Evolutionary conservation across 2,888 invertebrate species (phyloP).

Genomic region (Drosophila gaucha): DNA sequence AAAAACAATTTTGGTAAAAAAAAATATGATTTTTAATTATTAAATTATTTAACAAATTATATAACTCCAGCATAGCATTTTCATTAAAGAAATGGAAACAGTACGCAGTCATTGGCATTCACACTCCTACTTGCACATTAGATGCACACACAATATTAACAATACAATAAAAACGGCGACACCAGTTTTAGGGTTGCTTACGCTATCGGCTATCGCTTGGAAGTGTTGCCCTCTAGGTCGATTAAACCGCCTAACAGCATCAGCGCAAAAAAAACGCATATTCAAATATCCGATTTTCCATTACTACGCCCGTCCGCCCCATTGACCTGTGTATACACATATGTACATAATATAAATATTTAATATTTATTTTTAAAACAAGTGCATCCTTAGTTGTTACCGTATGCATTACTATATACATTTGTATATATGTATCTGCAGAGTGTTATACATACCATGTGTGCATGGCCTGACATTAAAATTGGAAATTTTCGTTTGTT

Average conservation of each 20-base stretch:
- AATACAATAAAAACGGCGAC: constrained; percentile 15
- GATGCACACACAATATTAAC: constrained; percentile 4
- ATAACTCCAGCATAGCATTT: neutral
- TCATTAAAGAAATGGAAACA: constrained; percentile 1
- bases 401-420: constrained; percentile 9
- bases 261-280: constrained; percentile 32
- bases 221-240: constrained; percentile 43
- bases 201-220: constrained; percentile 36
- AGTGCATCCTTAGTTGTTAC: constrained; percentile 14
- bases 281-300: constrained; percentile 41
- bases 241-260: constrained; percentile 23
- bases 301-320: neutral
- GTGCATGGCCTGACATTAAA: constrained; percentile 55
- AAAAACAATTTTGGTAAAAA: neutral
- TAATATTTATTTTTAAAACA: constrained; percentile 32
- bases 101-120: constrained; percentile 18
- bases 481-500: constrained; percentile 58
- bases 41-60: constrained; percentile 4
- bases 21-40: neutral
- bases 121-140: constrained; percentile 6
- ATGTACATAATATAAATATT: neutral
- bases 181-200: constrained; percentile 52
- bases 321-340: constrained; percentile 1
- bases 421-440: constrained; percentile 25
- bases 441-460: constrained; percentile 40